Evolutionary conservation across 64 coral and sea anemone species (phyloP).

Genomic region (Montipora cactus): DNA sequence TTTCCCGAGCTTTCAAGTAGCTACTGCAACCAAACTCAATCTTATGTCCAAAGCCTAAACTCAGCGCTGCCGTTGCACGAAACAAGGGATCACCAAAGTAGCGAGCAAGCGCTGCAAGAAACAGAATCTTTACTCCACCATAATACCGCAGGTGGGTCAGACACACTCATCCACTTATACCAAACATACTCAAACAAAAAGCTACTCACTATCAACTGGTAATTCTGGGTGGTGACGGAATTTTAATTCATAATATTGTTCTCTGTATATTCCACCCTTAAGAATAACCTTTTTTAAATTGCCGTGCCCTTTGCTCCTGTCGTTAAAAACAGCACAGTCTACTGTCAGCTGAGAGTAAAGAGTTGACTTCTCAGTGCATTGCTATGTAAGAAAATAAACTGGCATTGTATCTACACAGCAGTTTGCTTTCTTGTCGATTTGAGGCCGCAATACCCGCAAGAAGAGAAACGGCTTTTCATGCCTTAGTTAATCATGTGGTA

Average conservation of each 20-base stretch:
- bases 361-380: too few species aligned
- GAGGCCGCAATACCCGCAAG: neutral
- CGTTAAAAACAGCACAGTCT: conserved; percentile 5
- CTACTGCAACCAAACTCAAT: neutral
- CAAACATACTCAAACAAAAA: too few species aligned
- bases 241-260: neutral
- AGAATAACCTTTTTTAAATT: neutral
- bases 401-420: neutral
- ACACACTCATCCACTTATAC: neutral
- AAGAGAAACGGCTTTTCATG: too few species aligned
- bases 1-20: neutral
- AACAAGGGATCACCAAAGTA: conserved; percentile 14
- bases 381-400: too few species aligned
- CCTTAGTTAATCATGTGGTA: neutral
- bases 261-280: too few species aligned
- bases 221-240: neutral
- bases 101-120: neutral
- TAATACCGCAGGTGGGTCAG: neutral
- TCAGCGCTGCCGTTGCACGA: neutral
- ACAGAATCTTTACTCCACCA: neutral
- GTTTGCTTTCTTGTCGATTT: neutral
- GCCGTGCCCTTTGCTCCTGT: conserved; percentile 28
- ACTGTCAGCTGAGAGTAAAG: neutral
- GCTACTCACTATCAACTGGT: neutral
- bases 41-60: conserved; percentile 22